Percentiles rank a stretch among this genome's conserved stretches.
These are phyloP conservation scores for Acrobasis consociella DNA, from an alignment of 2,888 invertebrate genomes.

Conservation along the genomic window DNA sequence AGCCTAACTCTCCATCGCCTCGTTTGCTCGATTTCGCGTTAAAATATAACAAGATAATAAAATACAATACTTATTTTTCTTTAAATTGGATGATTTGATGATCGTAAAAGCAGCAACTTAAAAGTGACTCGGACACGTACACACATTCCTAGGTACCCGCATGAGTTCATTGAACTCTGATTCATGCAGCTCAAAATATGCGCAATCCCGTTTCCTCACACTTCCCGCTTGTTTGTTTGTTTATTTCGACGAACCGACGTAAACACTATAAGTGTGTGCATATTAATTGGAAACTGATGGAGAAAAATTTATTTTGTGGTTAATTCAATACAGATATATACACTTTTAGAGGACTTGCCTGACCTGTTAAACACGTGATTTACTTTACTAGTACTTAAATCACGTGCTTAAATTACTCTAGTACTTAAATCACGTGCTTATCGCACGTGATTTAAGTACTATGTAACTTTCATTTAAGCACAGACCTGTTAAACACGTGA, in stretches of 20 bases:
- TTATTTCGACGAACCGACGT: constrained; percentile 3
- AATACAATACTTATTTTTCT: too few relatives aligned
- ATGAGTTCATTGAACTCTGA: constrained; percentile 19
- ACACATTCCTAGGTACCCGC: neutral
- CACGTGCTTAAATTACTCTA: too few relatives aligned
- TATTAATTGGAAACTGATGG: constrained; percentile 3
- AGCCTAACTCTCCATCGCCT: too few relatives aligned
- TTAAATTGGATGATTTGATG: too few relatives aligned
- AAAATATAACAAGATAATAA: too few relatives aligned
- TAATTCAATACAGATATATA: neutral
- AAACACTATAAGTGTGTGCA: constrained; percentile 6
- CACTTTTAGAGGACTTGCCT: neutral
- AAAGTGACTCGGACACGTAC: neutral
- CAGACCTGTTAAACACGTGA: too few relatives aligned
- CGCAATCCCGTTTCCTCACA: constrained; percentile 8
- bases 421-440: too few relatives aligned
- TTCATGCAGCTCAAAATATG: constrained; percentile 13
- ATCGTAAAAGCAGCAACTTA: neutral
- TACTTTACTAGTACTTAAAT: too few relatives aligned
- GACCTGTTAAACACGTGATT: too few relatives aligned
- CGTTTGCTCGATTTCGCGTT: too few relatives aligned
- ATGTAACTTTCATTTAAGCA: too few relatives aligned
- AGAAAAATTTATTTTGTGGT: neutral
- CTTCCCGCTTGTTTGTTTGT: constrained; percentile 16
- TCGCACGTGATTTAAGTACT: too few relatives aligned